A percentile compares a stretch with the other conserved stretches of the same genome.
phyloP scores from a whole-genome alignment of 2,888 invertebrate genomes.

The Poecilobothrus nobilitatus region DNA sequence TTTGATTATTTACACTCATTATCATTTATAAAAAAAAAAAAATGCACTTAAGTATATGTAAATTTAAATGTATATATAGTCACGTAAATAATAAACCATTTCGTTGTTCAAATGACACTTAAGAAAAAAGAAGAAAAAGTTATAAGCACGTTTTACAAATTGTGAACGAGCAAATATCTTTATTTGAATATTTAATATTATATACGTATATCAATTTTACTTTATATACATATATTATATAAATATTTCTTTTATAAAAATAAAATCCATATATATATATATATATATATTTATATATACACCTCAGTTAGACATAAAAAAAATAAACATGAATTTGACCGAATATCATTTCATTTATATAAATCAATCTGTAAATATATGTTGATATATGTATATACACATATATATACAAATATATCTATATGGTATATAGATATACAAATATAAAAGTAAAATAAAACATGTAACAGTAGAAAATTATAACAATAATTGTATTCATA shows the following conservation, averaged over 20 bases:
- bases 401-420: not conserved
- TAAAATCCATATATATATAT: not conserved
- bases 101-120: not conserved
- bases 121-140: not conserved
- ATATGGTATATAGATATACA: not conserved
- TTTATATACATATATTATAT: not conserved
- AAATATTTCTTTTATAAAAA: not conserved
- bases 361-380: not conserved
- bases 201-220: not conserved
- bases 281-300: not conserved
- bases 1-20: no score
- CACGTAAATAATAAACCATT: not conserved
- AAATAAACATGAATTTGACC: not conserved
- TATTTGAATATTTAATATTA: not conserved
- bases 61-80: no score
- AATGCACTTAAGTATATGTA: no score
- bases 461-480: no score
- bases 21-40: no score
- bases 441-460: not conserved
- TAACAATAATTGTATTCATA: no score
- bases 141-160: not conserved
- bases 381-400: no score
- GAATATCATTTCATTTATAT: not conserved
- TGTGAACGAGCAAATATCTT: not conserved
- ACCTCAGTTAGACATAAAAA: no score